phyloP scores from a whole-genome alignment of 1,140 invertebrate species.

The Bombus consobrinus region DNA sequence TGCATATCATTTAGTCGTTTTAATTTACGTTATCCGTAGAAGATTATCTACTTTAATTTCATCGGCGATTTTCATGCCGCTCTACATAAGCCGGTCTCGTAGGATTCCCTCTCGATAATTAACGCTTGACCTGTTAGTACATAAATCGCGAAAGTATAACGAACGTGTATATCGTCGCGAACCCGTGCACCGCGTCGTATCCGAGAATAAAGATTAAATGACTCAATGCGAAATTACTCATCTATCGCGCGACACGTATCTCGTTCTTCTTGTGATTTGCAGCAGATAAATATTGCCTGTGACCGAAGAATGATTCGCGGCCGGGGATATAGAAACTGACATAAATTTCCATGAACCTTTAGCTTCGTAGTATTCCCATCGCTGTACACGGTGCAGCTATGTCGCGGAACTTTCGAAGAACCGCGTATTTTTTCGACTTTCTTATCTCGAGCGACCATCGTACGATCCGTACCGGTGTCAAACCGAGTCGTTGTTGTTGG shows the following conservation, averaged over 20 bases:
- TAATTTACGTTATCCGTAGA: neutral
- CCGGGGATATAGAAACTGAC: neutral
- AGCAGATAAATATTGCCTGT: neutral
- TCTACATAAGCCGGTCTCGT: neutral
- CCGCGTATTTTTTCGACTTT: neutral
- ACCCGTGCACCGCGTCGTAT: neutral
- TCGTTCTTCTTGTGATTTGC: neutral
- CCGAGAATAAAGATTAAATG: conserved; percentile 20
- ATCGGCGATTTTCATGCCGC: neutral
- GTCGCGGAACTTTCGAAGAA: neutral
- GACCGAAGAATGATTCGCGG: neutral
- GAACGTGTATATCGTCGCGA: neutral
- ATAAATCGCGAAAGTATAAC: neutral
- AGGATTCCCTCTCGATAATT: neutral
- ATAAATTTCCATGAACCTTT: conserved; percentile 29
- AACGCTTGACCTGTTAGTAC: neutral
- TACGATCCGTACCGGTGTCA: neutral
- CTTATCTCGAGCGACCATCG: neutral
- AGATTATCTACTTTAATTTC: neutral
- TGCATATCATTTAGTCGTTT: neutral
- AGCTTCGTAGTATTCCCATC: neutral
- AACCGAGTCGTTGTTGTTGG: conserved; percentile 2
- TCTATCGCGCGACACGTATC: neutral
- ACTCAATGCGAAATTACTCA: neutral
- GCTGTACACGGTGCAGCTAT: neutral